phyloP scores from a whole-genome alignment of 2,113 vertebrate genomes.

The Sprattus sprattus region DNA sequence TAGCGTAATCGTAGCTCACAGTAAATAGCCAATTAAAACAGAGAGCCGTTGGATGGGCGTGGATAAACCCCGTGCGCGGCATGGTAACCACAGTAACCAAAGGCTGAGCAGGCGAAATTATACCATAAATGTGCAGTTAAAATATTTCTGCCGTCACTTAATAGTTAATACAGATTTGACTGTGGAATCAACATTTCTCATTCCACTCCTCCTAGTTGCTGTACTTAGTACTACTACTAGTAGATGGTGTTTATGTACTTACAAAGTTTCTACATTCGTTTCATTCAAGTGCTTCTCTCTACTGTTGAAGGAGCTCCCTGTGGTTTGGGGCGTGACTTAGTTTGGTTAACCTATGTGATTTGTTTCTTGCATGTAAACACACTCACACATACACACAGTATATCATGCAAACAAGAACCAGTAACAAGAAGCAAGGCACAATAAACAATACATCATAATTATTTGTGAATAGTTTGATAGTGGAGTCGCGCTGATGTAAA shows the following conservation, averaged over 20 bases:
- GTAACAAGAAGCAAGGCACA: no score
- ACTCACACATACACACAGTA: no score
- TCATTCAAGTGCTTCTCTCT: not conserved
- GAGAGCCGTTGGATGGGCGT: not conserved
- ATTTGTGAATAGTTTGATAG: no score
- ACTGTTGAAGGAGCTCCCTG: not conserved
- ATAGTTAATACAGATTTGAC: not conserved
- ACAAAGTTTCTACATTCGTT: not conserved
- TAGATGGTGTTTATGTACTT: not conserved
- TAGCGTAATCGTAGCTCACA: not conserved
- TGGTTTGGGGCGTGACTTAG: no score
- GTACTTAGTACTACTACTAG: not conserved
- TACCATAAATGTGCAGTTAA: not conserved
- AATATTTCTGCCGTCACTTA: not conserved
- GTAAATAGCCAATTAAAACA: slow-evolving; percentile 33
- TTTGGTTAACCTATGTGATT: no score
- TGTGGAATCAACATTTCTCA: not conserved
- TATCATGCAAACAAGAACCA: no score
- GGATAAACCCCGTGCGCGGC: not conserved
- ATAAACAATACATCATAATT: no score
- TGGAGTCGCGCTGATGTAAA: no score
- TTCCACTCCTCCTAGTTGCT: not conserved
- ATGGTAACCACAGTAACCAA: slow-evolving; percentile 9
- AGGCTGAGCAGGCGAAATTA: not conserved
- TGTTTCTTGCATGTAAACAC: no score